A percentile compares a stretch with the other conserved stretches of the same genome.
Evolutionary conservation across 2,888 invertebrate genomes (phyloP).

Genomic region (Hypolimnas misippus): DNA sequence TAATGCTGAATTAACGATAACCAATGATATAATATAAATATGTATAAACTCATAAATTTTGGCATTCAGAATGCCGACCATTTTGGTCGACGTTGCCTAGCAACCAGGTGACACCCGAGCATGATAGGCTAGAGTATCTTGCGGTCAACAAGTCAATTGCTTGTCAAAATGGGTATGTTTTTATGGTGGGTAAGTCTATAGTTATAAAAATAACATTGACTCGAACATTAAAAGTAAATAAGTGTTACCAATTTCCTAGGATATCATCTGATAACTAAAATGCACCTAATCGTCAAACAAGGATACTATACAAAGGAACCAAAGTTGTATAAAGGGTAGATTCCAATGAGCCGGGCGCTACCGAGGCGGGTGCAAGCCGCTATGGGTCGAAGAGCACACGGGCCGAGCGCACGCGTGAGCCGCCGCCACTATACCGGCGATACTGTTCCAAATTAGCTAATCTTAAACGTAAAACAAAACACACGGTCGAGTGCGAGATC

Average conservation of each 20-base stretch:
- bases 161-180: no score
- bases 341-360: constrained; percentile 46
- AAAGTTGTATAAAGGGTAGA: constrained; percentile 1
- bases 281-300: neutral
- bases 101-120: no score
- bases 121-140: no score
- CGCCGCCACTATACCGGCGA: constrained; percentile 12
- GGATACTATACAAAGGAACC: neutral
- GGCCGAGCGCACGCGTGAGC: constrained; percentile 39
- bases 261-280: neutral
- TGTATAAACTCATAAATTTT: no score
- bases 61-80: no score
- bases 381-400: constrained; percentile 59
- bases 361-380: constrained; percentile 50
- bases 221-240: no score
- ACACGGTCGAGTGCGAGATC: constrained; percentile 9
- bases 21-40: no score
- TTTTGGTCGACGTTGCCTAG: no score
- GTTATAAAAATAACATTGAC: no score
- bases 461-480: constrained; percentile 12
- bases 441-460: neutral
- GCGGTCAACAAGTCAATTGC: no score
- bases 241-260: neutral
- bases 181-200: no score
- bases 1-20: no score